Percentiles rank a stretch among this genome's conserved stretches.
Conservation (phyloP, 2,113 vertebrate genomes). For the Crotalus horridus region DNA sequence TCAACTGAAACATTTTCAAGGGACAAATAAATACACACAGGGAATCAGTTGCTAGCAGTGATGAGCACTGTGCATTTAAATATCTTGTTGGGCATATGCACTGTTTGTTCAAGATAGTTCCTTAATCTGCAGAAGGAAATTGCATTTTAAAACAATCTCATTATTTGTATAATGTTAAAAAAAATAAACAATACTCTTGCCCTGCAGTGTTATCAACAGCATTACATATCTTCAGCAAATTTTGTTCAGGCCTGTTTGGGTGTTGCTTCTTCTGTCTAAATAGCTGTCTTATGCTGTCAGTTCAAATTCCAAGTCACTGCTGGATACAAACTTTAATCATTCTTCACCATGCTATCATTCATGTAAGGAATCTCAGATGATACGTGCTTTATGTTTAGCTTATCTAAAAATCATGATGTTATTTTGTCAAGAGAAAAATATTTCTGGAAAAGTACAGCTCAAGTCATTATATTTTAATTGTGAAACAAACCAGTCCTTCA, state of each 20-base stretch:
- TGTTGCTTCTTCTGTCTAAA: constrained; percentile 50
- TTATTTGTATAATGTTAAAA: background rate
- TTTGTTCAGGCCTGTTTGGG: constrained; percentile 36
- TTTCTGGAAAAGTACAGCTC: background rate
- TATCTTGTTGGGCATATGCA: background rate
- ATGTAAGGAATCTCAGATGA: constrained; percentile 47
- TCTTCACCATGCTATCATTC: constrained; percentile 40
- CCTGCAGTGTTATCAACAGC: background rate
- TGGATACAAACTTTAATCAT: constrained; percentile 53
- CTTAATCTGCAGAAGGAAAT: background rate
- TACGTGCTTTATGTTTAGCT: constrained; percentile 39
- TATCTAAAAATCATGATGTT: constrained; percentile 39
- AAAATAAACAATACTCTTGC: background rate
- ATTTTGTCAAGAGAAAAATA: constrained; percentile 38
- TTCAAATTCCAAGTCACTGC: constrained; percentile 44
- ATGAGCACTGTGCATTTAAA: background rate
- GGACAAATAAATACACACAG: constrained; percentile 4
- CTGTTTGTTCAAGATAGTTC: background rate
- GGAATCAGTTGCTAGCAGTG: background rate
- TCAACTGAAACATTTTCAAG: background rate
- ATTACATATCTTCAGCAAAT: constrained; percentile 33
- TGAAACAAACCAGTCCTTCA: background rate
- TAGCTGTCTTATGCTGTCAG: constrained; percentile 53
- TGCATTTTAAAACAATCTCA: background rate
- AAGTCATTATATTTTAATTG: background rate